Base-by-base conservation (phyloP, 2,888 invertebrate species). In the Tryphoninae sp. region DNA sequence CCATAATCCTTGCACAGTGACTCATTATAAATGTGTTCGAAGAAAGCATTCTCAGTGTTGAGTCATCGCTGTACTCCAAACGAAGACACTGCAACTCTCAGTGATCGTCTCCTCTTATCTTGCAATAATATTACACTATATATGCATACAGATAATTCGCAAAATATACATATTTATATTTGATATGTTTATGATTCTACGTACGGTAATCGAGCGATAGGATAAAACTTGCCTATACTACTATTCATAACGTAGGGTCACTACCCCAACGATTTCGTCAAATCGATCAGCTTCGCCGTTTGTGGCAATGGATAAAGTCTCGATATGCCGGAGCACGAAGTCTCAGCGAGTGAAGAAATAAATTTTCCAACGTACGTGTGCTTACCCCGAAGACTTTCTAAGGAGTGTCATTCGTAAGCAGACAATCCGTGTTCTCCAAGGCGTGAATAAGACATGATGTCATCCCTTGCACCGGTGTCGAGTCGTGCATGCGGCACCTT, bases 391-490 rank as follows among this genome's bases (percentile, higher is more conserved):
- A 86, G 86, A 88, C 88, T 89, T 89, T 89, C 89, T 88, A 89
- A 88, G 90, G 90, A 89, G 90, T 89, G 89, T 87, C 87, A 77
- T 81, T 72, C 82, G 73, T 68, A 78, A 72, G 84, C 58, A 76
- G 68, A 72, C 73, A 19, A 73, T 58, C 64, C 58, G 75, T 80
- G 68, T 75, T 81, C 85, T 85, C 83, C 78, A 80, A 86, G 84
- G 87, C 88, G 86, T 87, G 87, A 89, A 88, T 89, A 86, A 87
- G 79, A 84, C 84, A 83, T 90, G 89, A 90, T 88, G 88, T 90
- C 90, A 90, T 87, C 69, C 59, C 61, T 22, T 76, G 49, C 23
- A 45, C 49, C 22, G 40, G 62, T 19, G 62, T 33, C 22, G 33
- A 33, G 67, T 81, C 69, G 69, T 83, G 86, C 85, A 49, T 81